phyloP scores from a whole-genome alignment of 2,888 invertebrate genomes.

The Leptopilina myrica region DNA sequence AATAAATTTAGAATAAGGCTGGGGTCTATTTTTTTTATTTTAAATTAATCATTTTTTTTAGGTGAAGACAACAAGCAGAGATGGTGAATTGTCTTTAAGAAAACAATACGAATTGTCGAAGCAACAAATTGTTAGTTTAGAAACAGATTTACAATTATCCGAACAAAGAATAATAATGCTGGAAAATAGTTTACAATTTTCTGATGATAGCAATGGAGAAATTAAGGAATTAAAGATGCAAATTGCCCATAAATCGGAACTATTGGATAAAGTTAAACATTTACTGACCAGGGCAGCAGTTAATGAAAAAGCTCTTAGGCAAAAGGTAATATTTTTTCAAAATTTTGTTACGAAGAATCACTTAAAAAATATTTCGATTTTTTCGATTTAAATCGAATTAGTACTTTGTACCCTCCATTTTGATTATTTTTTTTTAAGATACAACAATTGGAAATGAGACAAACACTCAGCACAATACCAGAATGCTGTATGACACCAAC shows the following conservation, averaged over 20 bases:
- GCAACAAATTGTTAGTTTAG: conserved; percentile 64
- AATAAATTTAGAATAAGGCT: no score
- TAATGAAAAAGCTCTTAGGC: conserved; percentile 81
- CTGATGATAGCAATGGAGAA: conserved; percentile 74
- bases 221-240: conserved; percentile 79
- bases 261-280: conserved; percentile 82
- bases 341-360: background rate
- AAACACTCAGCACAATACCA: conserved; percentile 68
- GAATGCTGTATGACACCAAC: conserved; percentile 60
- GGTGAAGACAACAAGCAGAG: conserved; percentile 45
- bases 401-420: no score
- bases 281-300: conserved; percentile 81
- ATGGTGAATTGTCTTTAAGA: conserved; percentile 47
- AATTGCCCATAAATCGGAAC: conserved; percentile 80
- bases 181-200: conserved; percentile 69
- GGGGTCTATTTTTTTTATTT: background rate
- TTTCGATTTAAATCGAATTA: no score
- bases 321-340: conserved; percentile 76
- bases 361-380: no score
- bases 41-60: conserved; percentile 4
- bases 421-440: conserved; percentile 59
- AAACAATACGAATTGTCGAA: conserved; percentile 65
- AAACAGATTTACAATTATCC: conserved; percentile 68
- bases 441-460: conserved; percentile 70
- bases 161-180: conserved; percentile 65